Conservation (phyloP, 2,797 vertebrate species). For the Gambusia yucatana region DNA sequence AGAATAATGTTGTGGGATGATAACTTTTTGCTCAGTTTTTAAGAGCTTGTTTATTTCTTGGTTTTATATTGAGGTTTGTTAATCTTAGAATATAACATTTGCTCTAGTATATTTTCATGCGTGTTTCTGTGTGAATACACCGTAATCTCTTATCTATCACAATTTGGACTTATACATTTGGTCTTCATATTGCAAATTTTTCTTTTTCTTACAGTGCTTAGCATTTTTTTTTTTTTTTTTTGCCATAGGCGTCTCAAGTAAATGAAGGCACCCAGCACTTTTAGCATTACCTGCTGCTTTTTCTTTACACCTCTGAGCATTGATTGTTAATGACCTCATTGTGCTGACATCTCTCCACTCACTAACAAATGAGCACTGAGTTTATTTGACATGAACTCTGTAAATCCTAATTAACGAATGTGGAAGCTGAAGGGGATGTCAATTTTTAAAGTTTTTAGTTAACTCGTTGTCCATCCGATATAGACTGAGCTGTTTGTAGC, state of each 20-base stretch:
- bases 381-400: constrained; percentile 13
- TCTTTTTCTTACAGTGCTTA: background rate
- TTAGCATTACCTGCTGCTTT: constrained; percentile 44
- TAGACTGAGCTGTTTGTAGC: constrained; percentile 41
- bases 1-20: constrained; percentile 36
- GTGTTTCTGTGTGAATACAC: constrained; percentile 27
- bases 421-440: constrained; percentile 26
- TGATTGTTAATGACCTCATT: constrained; percentile 51
- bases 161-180: constrained; percentile 35
- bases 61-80: constrained; percentile 32
- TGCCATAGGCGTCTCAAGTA: background rate
- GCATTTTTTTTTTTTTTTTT: background rate
- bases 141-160: constrained; percentile 34
- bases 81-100: constrained; percentile 26
- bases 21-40: constrained; percentile 35
- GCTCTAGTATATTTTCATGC: constrained; percentile 15
- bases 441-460: constrained; percentile 39
- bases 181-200: constrained; percentile 16
- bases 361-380: background rate
- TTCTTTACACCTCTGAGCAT: constrained; percentile 30
- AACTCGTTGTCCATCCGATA: constrained; percentile 41
- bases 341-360: constrained; percentile 12
- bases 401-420: constrained; percentile 40
- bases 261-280: no score
- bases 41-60: constrained; percentile 22